Conservation (phyloP, 2,888 invertebrate genomes). For the Drosophila borealis region DNA sequence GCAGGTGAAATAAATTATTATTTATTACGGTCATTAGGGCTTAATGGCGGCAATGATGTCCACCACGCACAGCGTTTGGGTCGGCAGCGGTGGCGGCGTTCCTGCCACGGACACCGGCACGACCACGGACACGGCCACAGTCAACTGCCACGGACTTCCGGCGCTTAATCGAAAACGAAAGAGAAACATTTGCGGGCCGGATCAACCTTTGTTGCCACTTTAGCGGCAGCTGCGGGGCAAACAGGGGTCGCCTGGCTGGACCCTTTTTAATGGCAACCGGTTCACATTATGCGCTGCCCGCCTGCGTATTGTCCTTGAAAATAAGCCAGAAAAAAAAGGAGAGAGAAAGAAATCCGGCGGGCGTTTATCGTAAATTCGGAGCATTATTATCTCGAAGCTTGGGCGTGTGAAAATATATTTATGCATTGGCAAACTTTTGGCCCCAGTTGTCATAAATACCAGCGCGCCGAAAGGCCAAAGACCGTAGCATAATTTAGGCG, state of each 20-base stretch:
- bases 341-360: conserved; percentile 55
- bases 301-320: conserved; percentile 74
- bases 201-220: conserved; percentile 49
- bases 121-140: conserved; percentile 27
- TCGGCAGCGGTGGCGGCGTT: conserved; percentile 3
- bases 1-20: conserved; percentile 81
- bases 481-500: conserved; percentile 58
- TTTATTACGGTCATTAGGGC: conserved; percentile 80
- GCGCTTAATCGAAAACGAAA: conserved; percentile 78
- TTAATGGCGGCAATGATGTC: conserved; percentile 81
- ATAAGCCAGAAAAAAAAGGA: not conserved
- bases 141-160: conserved; percentile 67
- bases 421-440: conserved; percentile 67
- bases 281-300: conserved; percentile 67
- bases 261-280: conserved; percentile 75
- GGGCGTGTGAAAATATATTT: conserved; percentile 70
- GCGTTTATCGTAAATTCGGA: conserved; percentile 75
- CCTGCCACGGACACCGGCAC: not conserved
- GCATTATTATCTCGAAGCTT: conserved; percentile 73
- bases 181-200: conserved; percentile 72
- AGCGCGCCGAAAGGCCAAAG: conserved; percentile 44
- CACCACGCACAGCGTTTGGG: conserved; percentile 61
- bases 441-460: conserved; percentile 66
- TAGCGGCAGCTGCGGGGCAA: not conserved
- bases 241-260: conserved; percentile 23